A percentile compares a stretch with the other conserved stretches of the same genome.
phyloP scores from a whole-genome alignment of 2,888 invertebrate genomes.

The Zhengitettix transpicula region DNA sequence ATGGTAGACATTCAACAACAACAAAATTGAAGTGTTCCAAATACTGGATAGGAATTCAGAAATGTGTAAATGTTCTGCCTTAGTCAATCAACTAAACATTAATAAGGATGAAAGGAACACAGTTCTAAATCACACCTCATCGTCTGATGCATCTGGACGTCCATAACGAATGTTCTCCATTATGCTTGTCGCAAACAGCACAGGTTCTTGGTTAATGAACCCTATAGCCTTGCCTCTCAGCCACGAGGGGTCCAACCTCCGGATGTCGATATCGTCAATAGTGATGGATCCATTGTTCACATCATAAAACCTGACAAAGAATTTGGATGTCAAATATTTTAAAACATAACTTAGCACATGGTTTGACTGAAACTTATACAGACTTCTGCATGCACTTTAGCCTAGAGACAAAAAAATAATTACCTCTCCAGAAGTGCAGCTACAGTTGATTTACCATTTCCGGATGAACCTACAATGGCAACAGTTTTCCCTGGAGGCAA shows the following conservation, averaged over 20 bases:
- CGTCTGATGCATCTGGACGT: conserved; percentile 45
- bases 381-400: not conserved
- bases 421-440: conserved; percentile 74
- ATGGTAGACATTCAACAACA: no score
- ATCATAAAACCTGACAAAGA: conserved; percentile 57
- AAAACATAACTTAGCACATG: not conserved
- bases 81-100: no score
- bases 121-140: conserved; percentile 34
- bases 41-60: no score
- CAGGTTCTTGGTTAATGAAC: conserved; percentile 85
- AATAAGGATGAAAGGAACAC: not conserved
- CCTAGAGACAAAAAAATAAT: conserved; percentile 2
- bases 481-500: conserved; percentile 79
- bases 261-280: conserved; percentile 59
- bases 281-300: conserved; percentile 50
- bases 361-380: no score
- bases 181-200: conserved; percentile 80
- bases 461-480: conserved; percentile 85
- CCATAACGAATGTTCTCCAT: conserved; percentile 92
- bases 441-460: conserved; percentile 90
- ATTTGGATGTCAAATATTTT: not conserved
- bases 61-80: no score
- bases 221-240: conserved; percentile 69
- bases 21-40: no score
- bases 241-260: conserved; percentile 63